These are phyloP conservation scores for Drosophila meridionalis DNA, from an alignment of 2,888 invertebrate genomes.

Conservation along the genomic window DNA sequence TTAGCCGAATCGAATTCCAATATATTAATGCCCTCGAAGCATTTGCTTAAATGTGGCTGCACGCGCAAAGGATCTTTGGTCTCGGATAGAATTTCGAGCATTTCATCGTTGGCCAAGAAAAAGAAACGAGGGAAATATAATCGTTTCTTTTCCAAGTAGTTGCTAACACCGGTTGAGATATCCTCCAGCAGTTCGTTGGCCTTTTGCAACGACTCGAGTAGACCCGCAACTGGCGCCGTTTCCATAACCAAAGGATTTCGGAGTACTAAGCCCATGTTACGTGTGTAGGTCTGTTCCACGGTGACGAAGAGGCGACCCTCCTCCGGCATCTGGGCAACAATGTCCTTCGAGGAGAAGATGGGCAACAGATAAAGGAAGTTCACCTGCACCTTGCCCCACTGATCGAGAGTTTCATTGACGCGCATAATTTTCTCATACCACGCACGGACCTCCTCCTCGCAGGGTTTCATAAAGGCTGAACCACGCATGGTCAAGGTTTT, in stretches of 20 bases:
- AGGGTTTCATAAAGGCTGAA: constrained; percentile 90
- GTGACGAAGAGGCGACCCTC: constrained; percentile 87
- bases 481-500: constrained; percentile 90
- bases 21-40: constrained; percentile 89
- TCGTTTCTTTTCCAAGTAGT: constrained; percentile 89
- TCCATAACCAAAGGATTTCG: constrained; percentile 85
- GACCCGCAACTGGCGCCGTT: constrained; percentile 87
- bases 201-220: constrained; percentile 89
- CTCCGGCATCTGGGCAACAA: constrained; percentile 88
- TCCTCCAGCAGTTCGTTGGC: constrained; percentile 86
- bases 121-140: constrained; percentile 90
- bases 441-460: constrained; percentile 85
- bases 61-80: constrained; percentile 88
- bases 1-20: constrained; percentile 86
- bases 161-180: constrained; percentile 88
- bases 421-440: constrained; percentile 87
- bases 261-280: constrained; percentile 84
- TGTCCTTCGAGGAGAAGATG: constrained; percentile 89
- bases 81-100: constrained; percentile 90
- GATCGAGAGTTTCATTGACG: constrained; percentile 87
- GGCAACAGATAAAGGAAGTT: constrained; percentile 88
- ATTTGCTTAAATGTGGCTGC: constrained; percentile 88
- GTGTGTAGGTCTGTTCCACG: constrained; percentile 85
- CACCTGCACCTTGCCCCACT: constrained; percentile 88
- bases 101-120: constrained; percentile 91